phyloP scores from a whole-genome alignment of 2,113 vertebrate species.

The Cyprinodon tularosa region DNA sequence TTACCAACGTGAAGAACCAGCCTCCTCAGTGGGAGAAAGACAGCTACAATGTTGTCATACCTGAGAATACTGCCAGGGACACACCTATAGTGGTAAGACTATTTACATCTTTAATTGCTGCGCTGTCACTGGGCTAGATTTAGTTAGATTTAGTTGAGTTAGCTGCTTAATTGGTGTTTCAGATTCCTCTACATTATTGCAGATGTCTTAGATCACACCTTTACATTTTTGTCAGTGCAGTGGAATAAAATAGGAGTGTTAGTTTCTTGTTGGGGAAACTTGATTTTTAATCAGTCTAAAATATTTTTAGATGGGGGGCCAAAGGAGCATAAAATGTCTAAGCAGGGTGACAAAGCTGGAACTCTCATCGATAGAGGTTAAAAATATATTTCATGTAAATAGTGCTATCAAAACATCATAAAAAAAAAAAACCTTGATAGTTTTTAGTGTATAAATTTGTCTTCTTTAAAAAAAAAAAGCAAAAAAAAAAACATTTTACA shows the following conservation, averaged over 20 bases:
- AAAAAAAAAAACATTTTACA: too few species aligned
- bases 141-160: too few species aligned
- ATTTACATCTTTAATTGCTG: background rate
- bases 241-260: slow-evolving; percentile 16
- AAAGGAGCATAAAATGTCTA: too few species aligned
- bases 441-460: too few species aligned
- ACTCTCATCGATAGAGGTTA: too few species aligned
- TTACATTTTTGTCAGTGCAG: slow-evolving; percentile 15
- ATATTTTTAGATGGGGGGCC: too few species aligned
- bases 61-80: slow-evolving; percentile 84
- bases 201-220: slow-evolving; percentile 18
- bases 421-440: too few species aligned
- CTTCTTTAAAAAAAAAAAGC: too few species aligned
- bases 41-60: slow-evolving; percentile 83
- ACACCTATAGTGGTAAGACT: slow-evolving; percentile 75
- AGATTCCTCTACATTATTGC: slow-evolving; percentile 8
- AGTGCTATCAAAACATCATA: too few species aligned
- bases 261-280: slow-evolving; percentile 32
- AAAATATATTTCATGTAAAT: too few species aligned
- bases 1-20: slow-evolving; percentile 88
- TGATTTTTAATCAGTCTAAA: slow-evolving; percentile 6
- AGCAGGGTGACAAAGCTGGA: too few species aligned
- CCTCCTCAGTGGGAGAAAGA: slow-evolving; percentile 87
- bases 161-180: slow-evolving; percentile 4
- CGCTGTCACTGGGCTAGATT: background rate